Evolutionary conservation across 2,888 invertebrate species (phyloP), one percentile per base, ranked within the genome.

Genomic region (Criorhina ranunculi): DNA sequence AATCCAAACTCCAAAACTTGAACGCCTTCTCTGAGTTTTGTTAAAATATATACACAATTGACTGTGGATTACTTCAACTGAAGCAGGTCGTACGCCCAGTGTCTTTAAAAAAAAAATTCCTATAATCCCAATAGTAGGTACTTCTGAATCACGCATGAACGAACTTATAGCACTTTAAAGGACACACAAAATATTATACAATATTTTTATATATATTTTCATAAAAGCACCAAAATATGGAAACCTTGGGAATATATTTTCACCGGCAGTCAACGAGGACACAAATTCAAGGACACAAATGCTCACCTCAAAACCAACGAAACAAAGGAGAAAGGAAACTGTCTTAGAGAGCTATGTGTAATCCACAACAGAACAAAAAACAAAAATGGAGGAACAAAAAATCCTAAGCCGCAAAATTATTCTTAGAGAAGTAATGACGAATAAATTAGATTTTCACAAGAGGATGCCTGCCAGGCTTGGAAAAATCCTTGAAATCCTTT

Each of bases 381-480:
- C 33, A 40, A 53, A 19, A 70, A 40, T 31, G 31, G 4, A 24
- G 40, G 42, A 51, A 40, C 24, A 19, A 42, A 46, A 42, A 57
- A 67, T 57, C 49, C 55, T 55, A 60, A 73, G 75, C 83, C 83
- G 51, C 79, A 85, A 73, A 78, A 85, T 78, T 75, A 79, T 85
- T 69, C 79, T 55, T 57, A 78, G 79, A 79, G 55, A 80, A 80
- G 79, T 85, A 85, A 85, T 85, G 75, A 85, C 62, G 80, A 85
- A 80, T 85, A 85, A 80, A 85, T 85, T 85, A 80, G 83, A 80
- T 75, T 80, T 73, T 46, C 69, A 64, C 33, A 49, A 70, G 46
- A 69, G 33, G 59, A 75, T 64, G 67, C 51, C 79, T 83, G 49
- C 33, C 29, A 75, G 79, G 72, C 79, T 64, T 64, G 29, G 49